Conservation (phyloP, 2,113 vertebrate genomes). For the Otolemur garnettii region DNA sequence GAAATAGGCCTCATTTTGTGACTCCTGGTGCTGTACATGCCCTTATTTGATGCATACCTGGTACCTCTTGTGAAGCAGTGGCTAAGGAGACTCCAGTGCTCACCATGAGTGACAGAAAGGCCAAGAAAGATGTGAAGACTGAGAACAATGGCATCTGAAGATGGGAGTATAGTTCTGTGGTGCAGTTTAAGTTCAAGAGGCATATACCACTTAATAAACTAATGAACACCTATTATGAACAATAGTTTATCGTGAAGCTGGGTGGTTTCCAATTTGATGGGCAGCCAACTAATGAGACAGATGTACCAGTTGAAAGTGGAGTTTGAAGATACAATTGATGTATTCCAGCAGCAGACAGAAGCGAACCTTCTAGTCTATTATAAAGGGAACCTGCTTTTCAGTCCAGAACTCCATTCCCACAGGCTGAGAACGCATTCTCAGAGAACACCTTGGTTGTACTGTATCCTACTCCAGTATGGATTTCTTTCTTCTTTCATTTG, state of each 20-base stretch:
- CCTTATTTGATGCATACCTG: not conserved
- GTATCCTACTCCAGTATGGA: slow-evolving; percentile 90
- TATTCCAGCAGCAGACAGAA: slow-evolving; percentile 95
- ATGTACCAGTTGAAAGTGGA: slow-evolving; percentile 94
- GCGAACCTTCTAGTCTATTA: slow-evolving; percentile 86
- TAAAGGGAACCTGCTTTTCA: slow-evolving; percentile 87
- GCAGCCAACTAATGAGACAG: not conserved
- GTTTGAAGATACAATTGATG: slow-evolving; percentile 93
- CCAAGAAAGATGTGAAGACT: not conserved
- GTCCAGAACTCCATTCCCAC: slow-evolving; percentile 84
- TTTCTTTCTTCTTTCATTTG: slow-evolving; percentile 86
- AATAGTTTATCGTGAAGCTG: not conserved
- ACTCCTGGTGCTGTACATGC: not conserved
- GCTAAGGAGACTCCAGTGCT: not conserved
- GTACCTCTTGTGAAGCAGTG: not conserved
- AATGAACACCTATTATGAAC: slow-evolving; percentile 5
- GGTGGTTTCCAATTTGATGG: not conserved
- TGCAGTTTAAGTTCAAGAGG: not conserved
- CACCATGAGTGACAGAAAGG: not conserved
- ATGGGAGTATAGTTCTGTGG: not conserved
- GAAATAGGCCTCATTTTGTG: not conserved
- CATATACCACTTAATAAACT: not conserved
- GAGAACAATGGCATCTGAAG: not conserved
- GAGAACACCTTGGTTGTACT: slow-evolving; percentile 87
- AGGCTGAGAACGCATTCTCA: slow-evolving; percentile 86